These are phyloP conservation scores for Lordiphosa andalusiaca DNA, from an alignment of 2,888 invertebrate genomes.

Conservation along the genomic window DNA sequence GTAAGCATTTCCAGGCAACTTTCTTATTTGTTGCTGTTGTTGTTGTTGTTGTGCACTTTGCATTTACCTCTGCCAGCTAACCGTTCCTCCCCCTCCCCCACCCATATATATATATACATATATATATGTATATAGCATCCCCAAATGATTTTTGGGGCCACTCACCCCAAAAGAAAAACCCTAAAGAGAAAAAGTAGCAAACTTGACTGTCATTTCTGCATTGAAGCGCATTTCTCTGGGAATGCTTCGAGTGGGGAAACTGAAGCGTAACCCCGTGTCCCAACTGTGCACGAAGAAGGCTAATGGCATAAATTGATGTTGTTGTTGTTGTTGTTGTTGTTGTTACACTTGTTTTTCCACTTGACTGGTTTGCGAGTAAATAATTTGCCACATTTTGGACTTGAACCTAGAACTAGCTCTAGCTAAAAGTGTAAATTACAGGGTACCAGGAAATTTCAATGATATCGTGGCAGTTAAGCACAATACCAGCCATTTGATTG, in stretches of 20 bases:
- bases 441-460: not conserved
- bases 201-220: constrained; percentile 54
- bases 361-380: constrained; percentile 47
- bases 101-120: no score
- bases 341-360: constrained; percentile 29
- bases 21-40: constrained; percentile 26
- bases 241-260: not conserved
- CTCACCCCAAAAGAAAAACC: constrained; percentile 1
- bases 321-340: constrained; percentile 14
- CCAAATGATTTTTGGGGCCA: constrained; percentile 43
- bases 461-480: constrained; percentile 3
- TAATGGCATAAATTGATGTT: constrained; percentile 46
- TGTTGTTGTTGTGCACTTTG: constrained; percentile 40
- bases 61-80: constrained; percentile 22
- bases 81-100: constrained; percentile 4
- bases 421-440: no score
- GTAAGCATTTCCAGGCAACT: constrained; percentile 8
- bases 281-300: constrained; percentile 38
- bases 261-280: constrained; percentile 26
- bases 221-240: constrained; percentile 52
- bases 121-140: no score
- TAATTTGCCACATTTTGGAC: constrained; percentile 23
- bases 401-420: constrained; percentile 14
- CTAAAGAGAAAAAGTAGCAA: constrained; percentile 12
- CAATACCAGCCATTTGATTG: constrained; percentile 41